Conservation (phyloP, 2,888 invertebrate species). For the Macrophya annulata region DNA sequence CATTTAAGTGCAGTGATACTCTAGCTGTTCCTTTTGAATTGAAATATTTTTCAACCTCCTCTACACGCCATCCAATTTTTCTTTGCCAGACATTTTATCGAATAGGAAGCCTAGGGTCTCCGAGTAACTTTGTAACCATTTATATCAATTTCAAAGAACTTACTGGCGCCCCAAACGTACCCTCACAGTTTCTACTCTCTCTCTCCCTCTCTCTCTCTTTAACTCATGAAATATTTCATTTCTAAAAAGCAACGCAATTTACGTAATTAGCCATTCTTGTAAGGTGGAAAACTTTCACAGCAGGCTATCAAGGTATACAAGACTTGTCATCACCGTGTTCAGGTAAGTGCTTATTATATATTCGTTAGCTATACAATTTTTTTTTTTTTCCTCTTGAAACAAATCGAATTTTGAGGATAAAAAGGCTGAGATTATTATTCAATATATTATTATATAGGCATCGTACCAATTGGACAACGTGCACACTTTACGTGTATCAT, state of each 20-base stretch:
- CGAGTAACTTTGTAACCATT: slow-evolving; percentile 49
- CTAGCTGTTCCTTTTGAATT: background rate
- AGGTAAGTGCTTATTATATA: slow-evolving; percentile 21
- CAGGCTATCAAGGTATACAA: background rate
- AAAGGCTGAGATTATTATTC: too few relatives aligned
- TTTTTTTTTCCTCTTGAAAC: background rate
- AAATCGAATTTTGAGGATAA: background rate
- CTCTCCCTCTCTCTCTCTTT: background rate
- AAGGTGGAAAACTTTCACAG: background rate
- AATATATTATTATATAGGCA: too few relatives aligned
- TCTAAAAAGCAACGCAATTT: slow-evolving; percentile 37
- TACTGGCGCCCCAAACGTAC: background rate
- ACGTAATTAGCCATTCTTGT: slow-evolving; percentile 38
- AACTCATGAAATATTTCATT: slow-evolving; percentile 15
- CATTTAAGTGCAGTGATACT: background rate
- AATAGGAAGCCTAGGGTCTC: slow-evolving; percentile 33
- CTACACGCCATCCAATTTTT: slow-evolving; percentile 41
- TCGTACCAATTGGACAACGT: background rate
- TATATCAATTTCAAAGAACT: slow-evolving; percentile 50
- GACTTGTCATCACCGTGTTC: slow-evolving; percentile 7
- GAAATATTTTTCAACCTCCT: background rate
- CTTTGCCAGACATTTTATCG: slow-evolving; percentile 35
- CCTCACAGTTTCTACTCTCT: background rate
- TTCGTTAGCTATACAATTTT: background rate
- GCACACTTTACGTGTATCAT: background rate